Conservation (phyloP, 2,888 invertebrate genomes). For the Eupelmus urozonus region DNA sequence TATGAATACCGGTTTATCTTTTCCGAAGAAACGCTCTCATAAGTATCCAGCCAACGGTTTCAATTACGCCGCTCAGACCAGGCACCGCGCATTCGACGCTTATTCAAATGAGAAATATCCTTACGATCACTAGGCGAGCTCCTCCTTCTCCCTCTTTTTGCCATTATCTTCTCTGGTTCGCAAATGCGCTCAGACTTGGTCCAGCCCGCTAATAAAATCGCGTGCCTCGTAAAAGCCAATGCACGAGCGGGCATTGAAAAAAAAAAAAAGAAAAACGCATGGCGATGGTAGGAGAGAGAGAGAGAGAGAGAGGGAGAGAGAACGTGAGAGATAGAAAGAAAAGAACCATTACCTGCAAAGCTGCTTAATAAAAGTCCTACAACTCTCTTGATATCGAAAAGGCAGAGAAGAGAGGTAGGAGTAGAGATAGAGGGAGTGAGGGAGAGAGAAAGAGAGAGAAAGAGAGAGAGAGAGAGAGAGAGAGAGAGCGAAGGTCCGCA, state of each 20-base stretch:
- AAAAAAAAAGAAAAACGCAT: constrained; percentile 12
- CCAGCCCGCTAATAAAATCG: constrained; percentile 34
- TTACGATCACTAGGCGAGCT: not conserved
- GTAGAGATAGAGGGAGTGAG: not conserved
- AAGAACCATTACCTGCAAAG: constrained; percentile 32
- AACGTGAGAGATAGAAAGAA: not conserved
- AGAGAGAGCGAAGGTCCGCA: constrained; percentile 4
- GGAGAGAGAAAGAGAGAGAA: constrained; percentile 4
- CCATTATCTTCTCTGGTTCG: not conserved
- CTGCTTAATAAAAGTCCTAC: constrained; percentile 47
- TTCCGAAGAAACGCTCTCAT: too few relatives aligned
- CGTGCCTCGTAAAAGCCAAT: constrained; percentile 34
- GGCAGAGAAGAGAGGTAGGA: not conserved
- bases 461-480: not conserved
- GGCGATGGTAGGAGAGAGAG: not conserved
- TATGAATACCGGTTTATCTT: too few relatives aligned
- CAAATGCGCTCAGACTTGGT: constrained; percentile 2
- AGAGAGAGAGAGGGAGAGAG: not conserved
- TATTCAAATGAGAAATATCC: constrained; percentile 23
- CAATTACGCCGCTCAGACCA: too few relatives aligned
- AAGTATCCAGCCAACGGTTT: too few relatives aligned
- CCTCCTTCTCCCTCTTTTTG: not conserved
- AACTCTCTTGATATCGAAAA: constrained; percentile 30
- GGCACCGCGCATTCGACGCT: not conserved
- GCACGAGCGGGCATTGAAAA: not conserved